Base-by-base conservation (phyloP, 2,888 invertebrate species). In the Microctonus brassicae region DNA sequence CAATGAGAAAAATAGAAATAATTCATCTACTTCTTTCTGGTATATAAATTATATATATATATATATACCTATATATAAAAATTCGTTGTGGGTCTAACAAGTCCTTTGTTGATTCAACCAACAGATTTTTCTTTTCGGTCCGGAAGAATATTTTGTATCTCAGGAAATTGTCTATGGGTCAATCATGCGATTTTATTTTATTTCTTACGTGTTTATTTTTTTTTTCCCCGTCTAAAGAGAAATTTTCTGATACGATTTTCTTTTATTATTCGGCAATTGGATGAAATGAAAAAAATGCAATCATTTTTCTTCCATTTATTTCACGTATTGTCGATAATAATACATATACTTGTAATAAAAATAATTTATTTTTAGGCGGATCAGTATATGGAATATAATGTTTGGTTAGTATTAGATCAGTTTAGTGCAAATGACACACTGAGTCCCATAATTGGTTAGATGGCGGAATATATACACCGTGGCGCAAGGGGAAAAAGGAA, bases 401-500 rank as follows among this genome's bases (percentile, higher is more conserved):
- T n/a, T n/a, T n/a, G n/a, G n/a, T n/a, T n/a, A n/a, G n/a, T n/a
- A n/a, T n/a, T n/a, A n/a, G n/a, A n/a, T n/a, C n/a, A n/a, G n/a
- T n/a, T n/a, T n/a, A n/a, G n/a, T n/a, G n/a, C n/a, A n/a, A n/a
- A n/a, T n/a, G n/a, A n/a, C n/a, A n/a, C n/a, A n/a, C n/a, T n/a
- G 9, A 47, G 9, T 47, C 17, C 7, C 17, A n/a, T 47, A 47
- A 47, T 47, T 17, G 17, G 47, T 17, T 47, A 6, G 47, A 17
- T 20, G 17, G 17, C 7, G 7, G 17, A 20, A 47, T 47, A 47
- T 47, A 47, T 47, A 17, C 17, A 47, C 17, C 17, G 39, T 3
- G 17, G n/a, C 4, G 1, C 7, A 64, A 63, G 65, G 72, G 69
- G 61, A 65, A 58, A 60, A 62, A 20, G 64, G 34, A 36, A 22